Percentiles rank a stretch among this genome's conserved stretches.
Conservation (phyloP, 2,888 invertebrate species). For the Mesorhabditis spiculigera region DNA sequence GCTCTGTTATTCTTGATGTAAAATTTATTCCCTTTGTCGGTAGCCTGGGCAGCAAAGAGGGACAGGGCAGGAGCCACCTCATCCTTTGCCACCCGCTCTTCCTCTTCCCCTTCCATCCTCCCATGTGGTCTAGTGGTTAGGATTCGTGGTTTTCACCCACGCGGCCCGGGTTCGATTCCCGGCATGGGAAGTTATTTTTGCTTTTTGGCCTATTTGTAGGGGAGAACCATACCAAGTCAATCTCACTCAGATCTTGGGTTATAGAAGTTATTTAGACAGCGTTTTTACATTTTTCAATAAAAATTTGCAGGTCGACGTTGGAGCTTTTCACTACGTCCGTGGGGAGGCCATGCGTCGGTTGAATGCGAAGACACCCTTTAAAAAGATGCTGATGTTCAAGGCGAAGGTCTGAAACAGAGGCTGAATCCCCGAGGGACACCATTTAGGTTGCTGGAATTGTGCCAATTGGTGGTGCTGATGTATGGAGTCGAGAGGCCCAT, state of each 20-base stretch:
- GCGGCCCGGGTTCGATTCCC: slow-evolving; percentile 55
- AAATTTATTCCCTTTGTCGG: no score
- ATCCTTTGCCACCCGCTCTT: no score
- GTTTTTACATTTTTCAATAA: neutral
- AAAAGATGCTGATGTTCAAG: slow-evolving; percentile 46
- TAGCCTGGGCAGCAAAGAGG: no score
- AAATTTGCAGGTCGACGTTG: slow-evolving; percentile 32
- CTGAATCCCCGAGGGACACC: no score
- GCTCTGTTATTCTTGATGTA: no score
- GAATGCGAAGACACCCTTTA: slow-evolving; percentile 41
- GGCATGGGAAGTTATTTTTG: slow-evolving; percentile 39
- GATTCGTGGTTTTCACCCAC: slow-evolving; percentile 55
- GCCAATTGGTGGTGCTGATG: slow-evolving; percentile 33
- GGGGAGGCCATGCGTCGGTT: slow-evolving; percentile 32
- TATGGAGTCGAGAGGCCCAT: slow-evolving; percentile 42
- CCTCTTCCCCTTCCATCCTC: slow-evolving; percentile 18
- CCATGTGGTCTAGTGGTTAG: slow-evolving; percentile 54
- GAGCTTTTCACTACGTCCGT: slow-evolving; percentile 40
- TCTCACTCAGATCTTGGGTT: no score
- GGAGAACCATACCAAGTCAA: no score
- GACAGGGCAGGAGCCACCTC: no score
- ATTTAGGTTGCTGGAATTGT: slow-evolving; percentile 33
- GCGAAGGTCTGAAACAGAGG: slow-evolving; percentile 26
- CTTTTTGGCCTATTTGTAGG: no score
- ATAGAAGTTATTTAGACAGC: neutral